Percentiles rank a stretch among this genome's conserved stretches.
phyloP scores from a whole-genome alignment of 2,113 vertebrate genomes.

The Ramphastos sulfuratus region DNA sequence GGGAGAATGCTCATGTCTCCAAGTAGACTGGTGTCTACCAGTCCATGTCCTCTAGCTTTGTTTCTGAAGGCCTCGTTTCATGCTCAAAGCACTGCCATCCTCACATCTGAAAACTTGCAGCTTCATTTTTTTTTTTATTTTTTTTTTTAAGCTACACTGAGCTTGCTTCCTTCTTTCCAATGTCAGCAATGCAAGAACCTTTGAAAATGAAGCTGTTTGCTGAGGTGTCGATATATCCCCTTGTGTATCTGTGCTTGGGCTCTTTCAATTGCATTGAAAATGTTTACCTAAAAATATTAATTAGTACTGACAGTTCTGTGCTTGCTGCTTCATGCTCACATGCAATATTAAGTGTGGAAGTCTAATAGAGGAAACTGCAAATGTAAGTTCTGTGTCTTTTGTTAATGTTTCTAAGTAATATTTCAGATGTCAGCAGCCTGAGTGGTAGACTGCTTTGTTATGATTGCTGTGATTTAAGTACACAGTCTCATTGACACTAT shows the following conservation, averaged over 20 bases:
- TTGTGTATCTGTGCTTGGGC: not conserved
- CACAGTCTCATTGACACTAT: not conserved
- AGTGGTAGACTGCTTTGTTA: conserved; percentile 12
- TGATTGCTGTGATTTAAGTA: conserved; percentile 13
- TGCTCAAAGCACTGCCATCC: not conserved
- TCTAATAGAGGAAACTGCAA: not conserved
- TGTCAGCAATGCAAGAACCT: not conserved
- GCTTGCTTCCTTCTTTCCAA: not conserved
- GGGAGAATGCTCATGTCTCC: not conserved
- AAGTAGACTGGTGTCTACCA: not conserved
- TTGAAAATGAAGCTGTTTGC: not conserved
- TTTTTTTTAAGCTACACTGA: not conserved
- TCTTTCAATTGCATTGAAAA: not conserved
- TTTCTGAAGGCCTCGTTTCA: not conserved
- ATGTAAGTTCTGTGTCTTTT: not conserved
- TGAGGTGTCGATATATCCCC: not conserved
- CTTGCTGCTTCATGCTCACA: not conserved
- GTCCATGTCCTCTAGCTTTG: not conserved
- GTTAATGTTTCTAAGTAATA: not conserved
- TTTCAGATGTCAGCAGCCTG: not conserved
- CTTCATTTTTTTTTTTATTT: not conserved
- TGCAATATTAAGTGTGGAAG: not conserved
- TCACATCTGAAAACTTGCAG: not conserved
- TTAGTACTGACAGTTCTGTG: not conserved
- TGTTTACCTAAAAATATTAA: not conserved